Conservation (phyloP, 2,797 vertebrate genomes). For the Cercopithecus diana region DNA sequence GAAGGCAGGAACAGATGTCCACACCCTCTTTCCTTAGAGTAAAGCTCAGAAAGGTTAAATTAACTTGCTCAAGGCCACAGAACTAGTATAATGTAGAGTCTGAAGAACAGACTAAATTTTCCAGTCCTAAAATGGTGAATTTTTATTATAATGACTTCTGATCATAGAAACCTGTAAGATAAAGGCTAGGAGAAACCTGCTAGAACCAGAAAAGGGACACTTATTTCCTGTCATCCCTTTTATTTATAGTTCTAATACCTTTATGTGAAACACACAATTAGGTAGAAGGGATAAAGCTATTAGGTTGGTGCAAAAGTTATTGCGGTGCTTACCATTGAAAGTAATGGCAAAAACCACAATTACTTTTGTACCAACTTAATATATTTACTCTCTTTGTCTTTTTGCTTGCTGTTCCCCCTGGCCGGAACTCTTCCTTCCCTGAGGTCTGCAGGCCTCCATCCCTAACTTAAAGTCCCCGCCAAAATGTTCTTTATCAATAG, state of each 20-base stretch:
- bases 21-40: neutral
- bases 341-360: neutral
- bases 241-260: neutral
- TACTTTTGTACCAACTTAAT: neutral
- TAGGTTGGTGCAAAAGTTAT: neutral
- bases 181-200: neutral
- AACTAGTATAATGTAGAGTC: neutral
- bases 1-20: neutral
- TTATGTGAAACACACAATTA: neutral
- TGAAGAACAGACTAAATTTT: neutral
- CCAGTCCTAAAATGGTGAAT: neutral
- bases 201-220: neutral
- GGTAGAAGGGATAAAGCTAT: neutral
- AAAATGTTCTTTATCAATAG: neutral
- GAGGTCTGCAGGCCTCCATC: neutral
- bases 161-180: neutral
- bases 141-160: neutral
- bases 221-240: neutral
- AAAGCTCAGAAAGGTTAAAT: neutral
- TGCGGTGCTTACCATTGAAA: neutral
- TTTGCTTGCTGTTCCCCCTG: neutral
- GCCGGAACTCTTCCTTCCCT: neutral
- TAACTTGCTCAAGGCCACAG: neutral
- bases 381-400: neutral
- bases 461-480: neutral